Evolutionary conservation across 2,797 vertebrate species (phyloP), one percentile per base, ranked within the genome.

Genomic region (Argyrosomus regius): DNA sequence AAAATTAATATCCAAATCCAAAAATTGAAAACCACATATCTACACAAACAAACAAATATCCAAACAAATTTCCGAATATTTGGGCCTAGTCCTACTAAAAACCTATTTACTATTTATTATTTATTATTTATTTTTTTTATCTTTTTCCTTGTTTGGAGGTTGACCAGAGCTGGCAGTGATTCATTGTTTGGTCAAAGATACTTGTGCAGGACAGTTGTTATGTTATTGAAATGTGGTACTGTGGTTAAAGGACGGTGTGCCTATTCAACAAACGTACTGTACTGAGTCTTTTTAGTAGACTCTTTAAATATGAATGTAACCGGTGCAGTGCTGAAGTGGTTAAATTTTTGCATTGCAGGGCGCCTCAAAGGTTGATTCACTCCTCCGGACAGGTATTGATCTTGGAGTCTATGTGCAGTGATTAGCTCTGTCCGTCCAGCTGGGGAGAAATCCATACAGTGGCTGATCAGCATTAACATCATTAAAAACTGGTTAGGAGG

Each of bases 381-480:
- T 88, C 77, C 65, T 85, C 82, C 28, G 77, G 83, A 81, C 24
- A 16, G 52, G 65, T 89, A 94, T 92, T 67, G 91, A 91, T 91
- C 69, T 0, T 64, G 50, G 49, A 80, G 76, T 82, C 76, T 76
- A 80, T 88, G 75, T 81, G 77, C 81, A 86, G 84, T 86, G 88
- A 92, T 93, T 92, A 93, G 78, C 86, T 89, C 76, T 86, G 80
- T 80, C 81, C 65, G 46, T 86, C 85, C 89, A 89, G 86, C 78
- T 6, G 31, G 75, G 81, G 35, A 84, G 59, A 88, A 89, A 92
- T 92, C 92, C 53, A 93, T 92, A 87, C 72, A 74, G 77, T 35
- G 77, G 76, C 87, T 86, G 91, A 91, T 91, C 84, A 75, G 83
- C 80, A 86, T 92, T 91, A 91, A 90, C 85, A 82, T 83, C 83